Percentiles rank a stretch among this genome's conserved stretches.
Evolutionary conservation across 2,113 vertebrate genomes (phyloP).

Genomic region (Mohoua ochrocephala): DNA sequence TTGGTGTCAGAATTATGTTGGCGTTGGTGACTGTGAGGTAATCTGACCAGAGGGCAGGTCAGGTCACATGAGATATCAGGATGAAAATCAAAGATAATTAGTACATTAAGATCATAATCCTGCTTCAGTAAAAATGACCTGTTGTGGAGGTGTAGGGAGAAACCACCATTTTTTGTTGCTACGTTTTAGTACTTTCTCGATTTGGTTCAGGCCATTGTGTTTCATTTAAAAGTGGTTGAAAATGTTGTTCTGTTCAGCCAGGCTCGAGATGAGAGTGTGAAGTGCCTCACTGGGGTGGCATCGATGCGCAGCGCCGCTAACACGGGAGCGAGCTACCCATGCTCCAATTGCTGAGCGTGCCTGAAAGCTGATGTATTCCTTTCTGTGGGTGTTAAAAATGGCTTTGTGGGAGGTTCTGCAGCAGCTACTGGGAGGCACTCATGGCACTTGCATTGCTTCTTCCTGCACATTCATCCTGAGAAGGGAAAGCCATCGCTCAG

Average conservation of each 20-base stretch:
- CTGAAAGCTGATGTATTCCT: background rate
- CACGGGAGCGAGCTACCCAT: rapidly evolving
- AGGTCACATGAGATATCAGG: background rate
- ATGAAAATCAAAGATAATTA: background rate
- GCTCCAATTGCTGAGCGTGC: rapidly evolving
- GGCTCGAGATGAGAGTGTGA: background rate
- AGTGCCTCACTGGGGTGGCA: background rate
- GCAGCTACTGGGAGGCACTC: background rate
- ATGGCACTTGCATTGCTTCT: background rate
- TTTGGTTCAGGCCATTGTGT: background rate
- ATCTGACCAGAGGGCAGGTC: background rate
- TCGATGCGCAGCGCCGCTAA: rapidly evolving
- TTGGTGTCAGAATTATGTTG: background rate
- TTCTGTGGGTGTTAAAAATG: background rate
- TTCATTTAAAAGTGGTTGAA: background rate
- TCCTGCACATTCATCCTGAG: background rate
- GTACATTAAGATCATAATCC: background rate
- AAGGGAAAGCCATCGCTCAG: background rate
- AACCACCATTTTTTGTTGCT: background rate
- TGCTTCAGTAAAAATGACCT: background rate
- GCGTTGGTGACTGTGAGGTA: rapidly evolving
- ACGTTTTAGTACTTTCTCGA: rapidly evolving
- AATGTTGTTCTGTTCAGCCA: background rate
- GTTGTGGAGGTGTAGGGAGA: background rate
- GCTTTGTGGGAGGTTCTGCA: background rate